phyloP scores from a whole-genome alignment of 2,888 invertebrate genomes.

The Buathra laborator region DNA sequence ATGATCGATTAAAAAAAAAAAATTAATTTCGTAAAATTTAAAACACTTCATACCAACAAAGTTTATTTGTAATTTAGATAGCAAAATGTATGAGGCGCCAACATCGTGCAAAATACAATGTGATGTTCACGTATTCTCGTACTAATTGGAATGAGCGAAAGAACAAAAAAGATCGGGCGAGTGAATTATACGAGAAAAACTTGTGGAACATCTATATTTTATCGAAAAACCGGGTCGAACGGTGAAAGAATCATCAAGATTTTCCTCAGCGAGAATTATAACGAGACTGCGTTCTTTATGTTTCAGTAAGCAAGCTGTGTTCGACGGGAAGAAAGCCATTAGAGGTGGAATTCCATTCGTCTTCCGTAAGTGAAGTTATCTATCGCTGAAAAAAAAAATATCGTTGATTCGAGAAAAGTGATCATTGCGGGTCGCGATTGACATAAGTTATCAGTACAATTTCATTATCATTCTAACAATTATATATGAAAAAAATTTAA shows the following conservation, averaged over 20 bases:
- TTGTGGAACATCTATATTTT: conserved; percentile 19
- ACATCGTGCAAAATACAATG: background rate
- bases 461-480: no score
- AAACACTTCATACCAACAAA: no score
- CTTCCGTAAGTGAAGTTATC: conserved; percentile 93
- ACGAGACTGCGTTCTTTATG: conserved; percentile 70
- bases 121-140: background rate
- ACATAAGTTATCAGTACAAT: no score
- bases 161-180: background rate
- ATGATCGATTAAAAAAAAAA: no score
- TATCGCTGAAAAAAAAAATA: no score
- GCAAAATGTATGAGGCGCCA: background rate
- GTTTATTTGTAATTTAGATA: background rate
- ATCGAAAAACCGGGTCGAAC: conserved; percentile 10
- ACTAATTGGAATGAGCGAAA: background rate
- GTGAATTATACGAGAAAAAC: conserved; percentile 24
- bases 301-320: conserved; percentile 96
- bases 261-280: conserved; percentile 8
- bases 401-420: no score
- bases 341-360: conserved; percentile 98
- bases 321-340: conserved; percentile 98
- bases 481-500: no score
- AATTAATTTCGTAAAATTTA: no score
- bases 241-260: conserved; percentile 56
- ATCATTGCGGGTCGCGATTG: no score